Conservation (phyloP, 2,797 vertebrate genomes). For the Thamnophis elegans region DNA sequence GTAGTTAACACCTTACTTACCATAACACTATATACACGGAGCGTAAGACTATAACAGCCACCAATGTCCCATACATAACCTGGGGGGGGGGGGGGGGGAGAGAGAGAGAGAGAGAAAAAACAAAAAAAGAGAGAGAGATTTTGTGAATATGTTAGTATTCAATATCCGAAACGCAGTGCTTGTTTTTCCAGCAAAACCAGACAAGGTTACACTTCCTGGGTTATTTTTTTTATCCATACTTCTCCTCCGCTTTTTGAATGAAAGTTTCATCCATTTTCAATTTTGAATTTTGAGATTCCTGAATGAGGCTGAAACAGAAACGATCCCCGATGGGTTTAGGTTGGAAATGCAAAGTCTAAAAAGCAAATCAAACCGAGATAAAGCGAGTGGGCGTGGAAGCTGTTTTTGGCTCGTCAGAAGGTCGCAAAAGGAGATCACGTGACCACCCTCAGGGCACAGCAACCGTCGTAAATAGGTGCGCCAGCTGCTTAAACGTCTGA, state of each 20-base stretch:
- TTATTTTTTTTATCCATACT: background rate
- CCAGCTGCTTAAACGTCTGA: no score
- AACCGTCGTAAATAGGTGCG: no score
- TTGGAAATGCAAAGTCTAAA: background rate
- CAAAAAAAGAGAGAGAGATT: no score
- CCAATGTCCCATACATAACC: slow-evolving; percentile 94
- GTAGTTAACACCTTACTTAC: slow-evolving; percentile 73
- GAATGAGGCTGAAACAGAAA: background rate
- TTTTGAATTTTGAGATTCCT: background rate
- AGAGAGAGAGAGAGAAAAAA: background rate
- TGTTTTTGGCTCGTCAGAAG: no score
- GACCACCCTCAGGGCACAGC: no score
- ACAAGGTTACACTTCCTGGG: background rate
- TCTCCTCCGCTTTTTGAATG: background rate
- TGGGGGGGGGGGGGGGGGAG: slow-evolving; percentile 50
- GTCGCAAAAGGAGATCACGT: no score
- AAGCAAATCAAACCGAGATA: background rate
- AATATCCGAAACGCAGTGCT: background rate
- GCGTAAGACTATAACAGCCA: slow-evolving; percentile 88
- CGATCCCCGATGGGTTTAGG: background rate
- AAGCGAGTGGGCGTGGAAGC: background rate
- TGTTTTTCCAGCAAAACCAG: background rate
- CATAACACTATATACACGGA: slow-evolving; percentile 96
- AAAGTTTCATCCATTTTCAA: background rate
- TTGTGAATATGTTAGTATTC: background rate